A percentile compares a stretch with the other conserved stretches of the same genome.
Evolutionary conservation across 2,888 invertebrate genomes (phyloP).

Genomic region (Stratiomys singularior): DNA sequence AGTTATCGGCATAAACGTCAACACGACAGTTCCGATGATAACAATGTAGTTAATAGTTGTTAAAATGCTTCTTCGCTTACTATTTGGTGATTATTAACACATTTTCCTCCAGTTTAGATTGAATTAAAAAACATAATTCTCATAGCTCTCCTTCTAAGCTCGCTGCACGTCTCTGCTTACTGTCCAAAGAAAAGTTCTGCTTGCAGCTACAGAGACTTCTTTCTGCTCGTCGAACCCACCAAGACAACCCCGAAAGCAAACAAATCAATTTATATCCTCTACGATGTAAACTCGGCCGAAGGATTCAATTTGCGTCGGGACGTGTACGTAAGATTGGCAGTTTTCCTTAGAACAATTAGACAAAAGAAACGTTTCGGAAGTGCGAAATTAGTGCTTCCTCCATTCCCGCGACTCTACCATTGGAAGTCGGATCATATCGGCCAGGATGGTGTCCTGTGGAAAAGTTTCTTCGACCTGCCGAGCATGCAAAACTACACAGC

Average conservation of each 20-base stretch:
- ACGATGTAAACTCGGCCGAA: conserved; percentile 94
- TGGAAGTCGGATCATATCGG: conserved; percentile 76
- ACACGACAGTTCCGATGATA: too few relatives aligned
- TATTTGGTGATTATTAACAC: too few relatives aligned
- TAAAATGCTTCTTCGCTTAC: too few relatives aligned
- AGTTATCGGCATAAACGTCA: too few relatives aligned
- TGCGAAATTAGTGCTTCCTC: conserved; percentile 84
- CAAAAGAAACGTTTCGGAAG: conserved; percentile 66
- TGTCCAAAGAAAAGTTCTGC: not conserved
- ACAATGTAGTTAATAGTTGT: too few relatives aligned
- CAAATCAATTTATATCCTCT: conserved; percentile 75
- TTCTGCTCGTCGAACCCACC: not conserved
- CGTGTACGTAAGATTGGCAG: conserved; percentile 93
- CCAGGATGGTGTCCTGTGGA: conserved; percentile 80
- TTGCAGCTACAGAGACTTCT: conserved; percentile 4
- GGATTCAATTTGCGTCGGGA: conserved; percentile 97
- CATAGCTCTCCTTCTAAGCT: not conserved
- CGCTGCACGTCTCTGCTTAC: not conserved
- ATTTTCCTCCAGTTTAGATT: too few relatives aligned
- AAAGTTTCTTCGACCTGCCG: conserved; percentile 83
- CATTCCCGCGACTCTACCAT: conserved; percentile 91
- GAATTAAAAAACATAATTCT: not conserved
- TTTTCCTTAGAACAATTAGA: conserved; percentile 78
- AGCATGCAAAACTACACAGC: conserved; percentile 78
- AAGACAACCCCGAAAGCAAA: not conserved